These are phyloP conservation scores for Morus bassanus DNA, from an alignment of 2,797 vertebrate species.

Conservation along the genomic window DNA sequence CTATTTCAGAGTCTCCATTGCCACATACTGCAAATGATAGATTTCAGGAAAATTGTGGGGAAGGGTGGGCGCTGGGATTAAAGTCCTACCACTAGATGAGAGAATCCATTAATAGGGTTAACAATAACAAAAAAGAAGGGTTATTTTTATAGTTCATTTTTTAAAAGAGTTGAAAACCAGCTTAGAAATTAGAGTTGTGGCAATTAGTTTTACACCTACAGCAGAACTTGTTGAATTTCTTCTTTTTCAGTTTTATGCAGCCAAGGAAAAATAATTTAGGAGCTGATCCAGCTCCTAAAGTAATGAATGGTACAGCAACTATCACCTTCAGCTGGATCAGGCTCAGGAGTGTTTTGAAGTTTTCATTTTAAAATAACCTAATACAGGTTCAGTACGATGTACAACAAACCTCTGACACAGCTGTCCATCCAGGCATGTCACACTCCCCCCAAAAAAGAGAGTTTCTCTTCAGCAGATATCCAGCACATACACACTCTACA, in stretches of 20 bases:
- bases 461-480: neutral
- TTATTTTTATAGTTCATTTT: conserved; percentile 35
- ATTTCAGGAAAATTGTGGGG: conserved; percentile 57
- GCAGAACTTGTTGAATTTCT: neutral
- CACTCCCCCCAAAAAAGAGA: neutral
- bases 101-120: conserved; percentile 46
- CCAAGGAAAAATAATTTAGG: neutral
- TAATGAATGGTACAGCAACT: neutral
- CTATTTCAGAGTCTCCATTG: conserved; percentile 7
- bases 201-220: conserved; percentile 51
- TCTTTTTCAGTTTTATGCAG: neutral
- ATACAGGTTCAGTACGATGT: neutral
- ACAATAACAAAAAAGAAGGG: conserved; percentile 21
- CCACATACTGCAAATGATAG: conserved; percentile 55
- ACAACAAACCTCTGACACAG: neutral
- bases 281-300: neutral
- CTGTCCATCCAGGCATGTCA: neutral
- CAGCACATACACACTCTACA: neutral
- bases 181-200: neutral
- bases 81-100: neutral
- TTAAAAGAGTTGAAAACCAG: neutral
- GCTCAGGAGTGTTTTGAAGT: neutral
- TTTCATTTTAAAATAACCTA: neutral
- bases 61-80: conserved; percentile 14
- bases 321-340: neutral